Evolutionary conservation across 2,113 vertebrate genomes (phyloP), one percentile per base, ranked within the genome.

Genomic region (Rafetus swinhoei): DNA sequence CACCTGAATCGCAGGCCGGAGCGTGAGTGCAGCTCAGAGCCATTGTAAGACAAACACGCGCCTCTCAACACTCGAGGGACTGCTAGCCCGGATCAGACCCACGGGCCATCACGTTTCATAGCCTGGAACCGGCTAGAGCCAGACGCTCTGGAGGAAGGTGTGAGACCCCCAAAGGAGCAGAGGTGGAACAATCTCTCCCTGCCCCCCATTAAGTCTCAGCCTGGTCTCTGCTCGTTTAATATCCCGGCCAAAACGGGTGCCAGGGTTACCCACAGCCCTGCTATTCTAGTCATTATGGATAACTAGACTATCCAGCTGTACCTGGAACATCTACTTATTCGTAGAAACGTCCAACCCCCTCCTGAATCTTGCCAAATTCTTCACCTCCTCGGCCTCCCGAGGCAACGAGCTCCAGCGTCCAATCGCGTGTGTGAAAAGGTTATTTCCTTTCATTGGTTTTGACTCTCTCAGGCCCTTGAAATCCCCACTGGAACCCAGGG

Each of bases 351-450:
- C 32, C 65, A 35, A 35, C 32, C 65, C 65, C 65, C 35, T 72
- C 65, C 21, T 21, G 16, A 72, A 72, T 72, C n/a, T n/a, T 35
- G 7, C 32, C 35, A 35, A 35, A 72, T 35, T 72, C 65, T 72
- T 72, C n/a, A 19, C 18, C n/a, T 72, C 65, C 19, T 35, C 18
- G 19, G 4, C 15, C 10, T 35, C n/a, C n/a, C 35, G 65, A 35
- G 65, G n/a, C 65, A 72, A 10, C 0, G 0, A 74, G 62, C 35
- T 79, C 69, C 39, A 50, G 27, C 2, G 21, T 35, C 76, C 65
- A 83, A 93, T 72, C 13, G 16, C 35, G 65, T 19, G 32, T 21
- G 9, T 32, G 35, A 18, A 35, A 81, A 9, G 72, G 13, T 54
- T 14, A 2, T 14, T 76, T 35, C 25, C 10, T 57, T 1, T 10